Base-by-base conservation (phyloP, 2,797 vertebrate genomes). In the Parauchenoglanis ngamensis region DNA sequence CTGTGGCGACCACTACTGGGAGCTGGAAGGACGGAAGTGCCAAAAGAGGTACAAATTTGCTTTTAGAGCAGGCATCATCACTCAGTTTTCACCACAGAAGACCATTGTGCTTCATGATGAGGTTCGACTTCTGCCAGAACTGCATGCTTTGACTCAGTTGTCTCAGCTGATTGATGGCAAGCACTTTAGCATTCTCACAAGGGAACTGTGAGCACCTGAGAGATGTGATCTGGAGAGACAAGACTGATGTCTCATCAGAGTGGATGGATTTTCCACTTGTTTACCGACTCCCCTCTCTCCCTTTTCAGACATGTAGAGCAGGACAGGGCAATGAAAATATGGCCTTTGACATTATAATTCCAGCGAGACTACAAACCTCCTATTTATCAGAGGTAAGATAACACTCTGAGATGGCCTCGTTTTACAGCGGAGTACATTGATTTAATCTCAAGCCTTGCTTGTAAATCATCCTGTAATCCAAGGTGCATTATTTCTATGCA, bases 381-480 rank as follows among this genome's bases (percentile, higher is more conserved):
- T 87, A 83, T 93, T 89, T 92, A 91, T 92, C 88, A 88, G 91
- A 52, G 73, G 89, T 90, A 92, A 93, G 94, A 95, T 93, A 94
- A 94, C 89, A 91, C 91, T 90, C 21, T 17, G 40, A 70, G 46
- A 88, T 91, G 86, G 89, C 90, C 89, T 92, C 92, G 91, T 93
- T 94, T 93, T 93, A 92, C 89, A 84, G 46, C 87, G 87, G 84
- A 84, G 88, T 90, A 92, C 92, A 93, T 93, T 88, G 90, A 94
- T 93, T 94, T 93, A 93, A 93, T 94, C 91, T 91, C 83, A 88
- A 90, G 83, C 52, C 91, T 90, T 90, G 91, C 92, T 92, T 92
- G 84, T 94, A 93, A 92, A 92, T 93, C 93, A 95, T 95, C 89
- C 93, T 28, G 93, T 94, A 94, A 95, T 94, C 94, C 94, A 91